Conservation (phyloP, 2,113 vertebrate species). For the Bujurquina vittata region DNA sequence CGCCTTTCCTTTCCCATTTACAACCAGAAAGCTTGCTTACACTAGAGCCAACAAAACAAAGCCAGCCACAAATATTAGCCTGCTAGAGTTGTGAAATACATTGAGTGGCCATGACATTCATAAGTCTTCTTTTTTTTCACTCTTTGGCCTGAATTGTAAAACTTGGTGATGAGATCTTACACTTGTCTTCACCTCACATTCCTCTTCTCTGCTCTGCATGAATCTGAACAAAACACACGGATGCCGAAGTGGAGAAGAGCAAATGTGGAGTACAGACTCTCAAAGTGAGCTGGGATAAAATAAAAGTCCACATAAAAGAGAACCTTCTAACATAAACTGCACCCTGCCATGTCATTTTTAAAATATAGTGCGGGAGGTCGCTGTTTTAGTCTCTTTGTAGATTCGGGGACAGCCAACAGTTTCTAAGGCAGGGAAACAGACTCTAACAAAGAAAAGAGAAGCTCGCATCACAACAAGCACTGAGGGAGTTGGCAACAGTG, state of each 20-base stretch:
- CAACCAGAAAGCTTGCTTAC: not conserved
- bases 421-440: not conserved
- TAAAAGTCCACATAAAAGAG: not conserved
- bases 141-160: not conserved
- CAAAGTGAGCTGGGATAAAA: not conserved
- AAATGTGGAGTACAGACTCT: not conserved
- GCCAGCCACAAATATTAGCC: not conserved
- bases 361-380: not conserved
- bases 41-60: not conserved
- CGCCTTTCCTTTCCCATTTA: not conserved
- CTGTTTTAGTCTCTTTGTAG: not conserved
- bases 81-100: not conserved
- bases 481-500: not conserved
- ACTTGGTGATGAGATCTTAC: not conserved
- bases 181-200: not conserved
- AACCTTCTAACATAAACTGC: not conserved
- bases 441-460: not conserved
- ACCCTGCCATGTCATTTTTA: not conserved
- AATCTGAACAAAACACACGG: rapidly evolving
- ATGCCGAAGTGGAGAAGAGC: not conserved
- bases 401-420: rapidly evolving
- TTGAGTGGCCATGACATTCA: not conserved
- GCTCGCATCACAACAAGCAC: not conserved
- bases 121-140: no score
- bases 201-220: not conserved